phyloP scores from a whole-genome alignment of 2,888 invertebrate species.

The Myathropa florea region DNA sequence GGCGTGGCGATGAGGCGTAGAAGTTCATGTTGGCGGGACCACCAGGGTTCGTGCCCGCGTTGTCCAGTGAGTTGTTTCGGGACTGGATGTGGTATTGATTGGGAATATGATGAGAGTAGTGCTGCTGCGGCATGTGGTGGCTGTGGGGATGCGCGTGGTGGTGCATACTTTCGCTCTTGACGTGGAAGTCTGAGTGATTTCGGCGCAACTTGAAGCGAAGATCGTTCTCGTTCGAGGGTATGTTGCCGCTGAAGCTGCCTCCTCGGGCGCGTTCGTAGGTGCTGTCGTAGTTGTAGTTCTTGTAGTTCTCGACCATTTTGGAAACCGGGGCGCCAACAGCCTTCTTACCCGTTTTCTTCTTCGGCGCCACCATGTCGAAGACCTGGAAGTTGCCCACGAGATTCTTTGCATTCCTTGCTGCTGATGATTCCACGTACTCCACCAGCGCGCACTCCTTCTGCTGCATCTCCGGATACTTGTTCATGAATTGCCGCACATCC shows the following conservation, averaged over 20 bases:
- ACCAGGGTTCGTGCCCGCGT: conserved; percentile 49
- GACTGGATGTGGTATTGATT: conserved; percentile 58
- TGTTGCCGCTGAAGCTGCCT: conserved; percentile 80
- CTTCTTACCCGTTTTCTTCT: conserved; percentile 87
- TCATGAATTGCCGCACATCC: conserved; percentile 94
- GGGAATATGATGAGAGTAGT: conserved; percentile 71
- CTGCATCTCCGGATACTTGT: conserved; percentile 93
- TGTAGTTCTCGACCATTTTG: conserved; percentile 84
- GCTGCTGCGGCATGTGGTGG: conserved; percentile 64
- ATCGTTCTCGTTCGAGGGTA: conserved; percentile 77
- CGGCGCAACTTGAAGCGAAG: conserved; percentile 78
- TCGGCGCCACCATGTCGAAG: conserved; percentile 90
- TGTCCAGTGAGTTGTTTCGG: conserved; percentile 64
- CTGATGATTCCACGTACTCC: conserved; percentile 93
- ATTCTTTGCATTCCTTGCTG: conserved; percentile 90
- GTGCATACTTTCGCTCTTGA: conserved; percentile 66
- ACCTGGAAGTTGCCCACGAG: conserved; percentile 85
- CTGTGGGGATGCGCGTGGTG: conserved; percentile 52
- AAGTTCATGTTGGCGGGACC: conserved; percentile 73
- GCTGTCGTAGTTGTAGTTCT: conserved; percentile 81
- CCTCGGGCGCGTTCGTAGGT: conserved; percentile 79
- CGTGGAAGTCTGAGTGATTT: conserved; percentile 78
- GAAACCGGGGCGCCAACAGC: conserved; percentile 81
- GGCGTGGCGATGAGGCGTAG: conserved; percentile 81
- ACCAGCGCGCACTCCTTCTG: conserved; percentile 93